A percentile compares a stretch with the other conserved stretches of the same genome.
Evolutionary conservation across 2,113 vertebrate species (phyloP).

Genomic region (Tychaedon coryphoeus): DNA sequence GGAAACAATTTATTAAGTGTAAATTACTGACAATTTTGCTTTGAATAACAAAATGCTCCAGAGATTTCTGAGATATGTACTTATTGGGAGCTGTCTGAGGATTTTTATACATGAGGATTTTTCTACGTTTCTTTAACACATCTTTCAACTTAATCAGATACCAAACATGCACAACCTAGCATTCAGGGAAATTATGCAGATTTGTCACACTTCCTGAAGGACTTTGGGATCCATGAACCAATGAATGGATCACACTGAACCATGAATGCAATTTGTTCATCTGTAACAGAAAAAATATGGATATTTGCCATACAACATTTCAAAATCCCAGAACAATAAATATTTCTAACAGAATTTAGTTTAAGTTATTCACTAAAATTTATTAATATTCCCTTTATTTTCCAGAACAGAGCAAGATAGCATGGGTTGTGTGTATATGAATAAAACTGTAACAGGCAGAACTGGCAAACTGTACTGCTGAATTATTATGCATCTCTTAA

Average conservation of each 20-base stretch:
- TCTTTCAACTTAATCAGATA: constrained; percentile 44
- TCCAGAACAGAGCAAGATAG: not conserved
- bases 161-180: constrained; percentile 30
- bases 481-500: not conserved
- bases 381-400: not conserved
- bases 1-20: constrained; percentile 36
- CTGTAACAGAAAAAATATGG: not conserved
- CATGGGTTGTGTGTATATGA: not conserved
- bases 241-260: constrained; percentile 37
- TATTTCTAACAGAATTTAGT: not conserved
- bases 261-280: constrained; percentile 25
- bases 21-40: constrained; percentile 49
- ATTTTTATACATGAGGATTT: not conserved
- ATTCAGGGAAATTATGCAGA: constrained; percentile 36
- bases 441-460: not conserved
- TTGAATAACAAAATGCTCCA: constrained; percentile 42
- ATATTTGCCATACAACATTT: not conserved
- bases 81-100: not conserved
- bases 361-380: not conserved
- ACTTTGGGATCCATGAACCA: constrained; percentile 8
- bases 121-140: not conserved
- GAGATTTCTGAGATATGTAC: constrained; percentile 43
- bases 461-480: not conserved
- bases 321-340: not conserved
- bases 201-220: constrained; percentile 54